Percentiles rank a stretch among this genome's conserved stretches.
Conservation (phyloP, 2,113 vertebrate species). For the Psittacara wagleri region DNA sequence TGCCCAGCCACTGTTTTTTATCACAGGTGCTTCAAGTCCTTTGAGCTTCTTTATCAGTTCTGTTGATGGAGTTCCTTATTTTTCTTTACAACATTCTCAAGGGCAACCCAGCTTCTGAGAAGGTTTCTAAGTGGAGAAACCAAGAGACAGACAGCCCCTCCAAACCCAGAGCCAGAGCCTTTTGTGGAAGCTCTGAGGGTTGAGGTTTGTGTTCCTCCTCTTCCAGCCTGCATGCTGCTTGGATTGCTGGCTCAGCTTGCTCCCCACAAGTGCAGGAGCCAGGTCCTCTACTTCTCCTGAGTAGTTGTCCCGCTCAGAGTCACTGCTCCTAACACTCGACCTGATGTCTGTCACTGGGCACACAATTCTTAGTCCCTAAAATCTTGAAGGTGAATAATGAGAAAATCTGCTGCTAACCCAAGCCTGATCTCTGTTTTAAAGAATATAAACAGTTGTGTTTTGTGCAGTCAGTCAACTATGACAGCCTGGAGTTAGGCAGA, state of each 20-base stretch:
- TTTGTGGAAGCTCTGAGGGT: rapidly evolving
- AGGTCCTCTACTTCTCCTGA: not conserved
- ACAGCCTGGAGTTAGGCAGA: not conserved
- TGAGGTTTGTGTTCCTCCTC: not conserved
- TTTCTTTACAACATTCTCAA: not conserved
- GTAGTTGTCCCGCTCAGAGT: not conserved
- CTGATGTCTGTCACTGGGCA: not conserved
- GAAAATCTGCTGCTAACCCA: not conserved
- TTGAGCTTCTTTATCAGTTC: not conserved
- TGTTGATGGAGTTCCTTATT: not conserved
- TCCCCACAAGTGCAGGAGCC: rapidly evolving
- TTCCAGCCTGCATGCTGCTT: not conserved
- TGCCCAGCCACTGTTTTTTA: not conserved
- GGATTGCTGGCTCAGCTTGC: not conserved
- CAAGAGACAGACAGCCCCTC: not conserved
- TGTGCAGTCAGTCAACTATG: not conserved
- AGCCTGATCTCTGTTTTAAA: not conserved
- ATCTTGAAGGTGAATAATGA: not conserved
- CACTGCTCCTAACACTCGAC: not conserved
- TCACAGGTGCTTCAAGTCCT: not conserved
- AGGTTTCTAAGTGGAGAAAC: not conserved
- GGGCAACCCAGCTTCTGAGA: not conserved
- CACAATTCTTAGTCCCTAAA: not conserved
- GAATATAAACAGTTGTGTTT: not conserved
- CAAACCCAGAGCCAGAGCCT: not conserved